Evolutionary conservation across 2,888 invertebrate genomes (phyloP), one percentile per base, ranked within the genome.

Genomic region (Cepaea hortensis): DNA sequence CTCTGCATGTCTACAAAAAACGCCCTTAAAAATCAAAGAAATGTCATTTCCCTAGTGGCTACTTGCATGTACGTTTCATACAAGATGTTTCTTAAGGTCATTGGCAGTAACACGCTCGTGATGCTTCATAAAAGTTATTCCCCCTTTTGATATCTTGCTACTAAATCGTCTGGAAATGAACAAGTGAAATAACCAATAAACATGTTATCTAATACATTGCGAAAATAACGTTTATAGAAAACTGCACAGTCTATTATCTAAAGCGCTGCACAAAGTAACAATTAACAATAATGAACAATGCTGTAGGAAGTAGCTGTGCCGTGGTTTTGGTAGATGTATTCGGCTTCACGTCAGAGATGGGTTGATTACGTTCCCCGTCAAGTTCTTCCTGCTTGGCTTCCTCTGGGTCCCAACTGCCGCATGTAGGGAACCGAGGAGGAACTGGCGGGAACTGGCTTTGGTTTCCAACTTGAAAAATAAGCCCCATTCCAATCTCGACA

Each of bases 401-500:
- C 35, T 48, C 80, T 20, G 80, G 84, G 0, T 84, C 81, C 92
- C 93, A 97, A 90, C 96, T 96, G 0, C 96, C 96, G 93, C 98
- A 98, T 23, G 95, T 96, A 0, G 98, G 98, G 92, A 98, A 98
- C 91, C 96, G 95, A 77, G 94, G 94, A 0, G 98, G 98, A 11
- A 97, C 95, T 0, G 96, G 96, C 0, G 95, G 94, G 96, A 98
- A 97, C 88, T 98, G 96, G 85, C 96, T 95, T 91, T 97, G 96
- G 70, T 97, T 96, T 0, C 98, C 98, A 0, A 98, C 96, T 95
- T 98, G 97, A 87, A 98, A 96, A 0, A 98, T 96, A 73, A 98
- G 93, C 0, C 97, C 96, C 98, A 98, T 98, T 13, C 98, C 98
- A 15, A 98, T 95, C 95, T 98, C 98, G 0, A 97, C 96, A 93